Percentiles rank a stretch among this genome's conserved stretches.
Evolutionary conservation across 2,888 invertebrate genomes (phyloP).

Genomic region (Drosophila nr. fundita): DNA sequence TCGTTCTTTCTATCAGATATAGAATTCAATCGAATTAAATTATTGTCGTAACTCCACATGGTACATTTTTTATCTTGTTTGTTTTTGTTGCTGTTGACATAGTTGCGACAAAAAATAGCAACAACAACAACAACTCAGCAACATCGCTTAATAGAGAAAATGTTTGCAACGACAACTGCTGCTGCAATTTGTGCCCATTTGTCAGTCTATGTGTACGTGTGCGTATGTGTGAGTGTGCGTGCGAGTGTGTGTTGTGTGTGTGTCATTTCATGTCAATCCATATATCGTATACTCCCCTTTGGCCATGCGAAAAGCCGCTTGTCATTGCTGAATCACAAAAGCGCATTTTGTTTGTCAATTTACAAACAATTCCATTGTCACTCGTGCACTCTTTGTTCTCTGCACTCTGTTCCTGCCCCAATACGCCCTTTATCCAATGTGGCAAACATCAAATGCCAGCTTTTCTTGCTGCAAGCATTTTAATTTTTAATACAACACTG

Average conservation of each 20-base stretch:
- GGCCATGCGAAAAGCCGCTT: constrained; percentile 50
- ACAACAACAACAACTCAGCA: constrained; percentile 21
- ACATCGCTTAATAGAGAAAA: constrained; percentile 26
- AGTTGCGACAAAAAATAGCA: constrained; percentile 20
- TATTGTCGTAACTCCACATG: not conserved
- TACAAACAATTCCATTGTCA: constrained; percentile 58
- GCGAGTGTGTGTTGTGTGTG: constrained; percentile 21
- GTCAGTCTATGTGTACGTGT: constrained; percentile 22
- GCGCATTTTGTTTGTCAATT: constrained; percentile 59
- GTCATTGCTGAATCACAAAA: constrained; percentile 49
- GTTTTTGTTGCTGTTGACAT: constrained; percentile 33
- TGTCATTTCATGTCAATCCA: constrained; percentile 50
- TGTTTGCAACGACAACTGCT: constrained; percentile 42
- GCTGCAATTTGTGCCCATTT: constrained; percentile 69
- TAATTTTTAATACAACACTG: constrained; percentile 61
- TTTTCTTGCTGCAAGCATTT: constrained; percentile 46
- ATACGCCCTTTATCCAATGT: not conserved
- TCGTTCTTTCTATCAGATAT: not conserved
- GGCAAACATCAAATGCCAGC: constrained; percentile 38
- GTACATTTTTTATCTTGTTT: not conserved
- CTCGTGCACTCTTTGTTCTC: constrained; percentile 22
- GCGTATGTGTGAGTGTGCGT: not conserved
- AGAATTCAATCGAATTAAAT: not conserved
- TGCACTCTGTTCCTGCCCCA: not conserved
- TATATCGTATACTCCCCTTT: constrained; percentile 64